Evolutionary conservation across 2,113 vertebrate genomes (phyloP).

Genomic region (Lanius ludovicianus): DNA sequence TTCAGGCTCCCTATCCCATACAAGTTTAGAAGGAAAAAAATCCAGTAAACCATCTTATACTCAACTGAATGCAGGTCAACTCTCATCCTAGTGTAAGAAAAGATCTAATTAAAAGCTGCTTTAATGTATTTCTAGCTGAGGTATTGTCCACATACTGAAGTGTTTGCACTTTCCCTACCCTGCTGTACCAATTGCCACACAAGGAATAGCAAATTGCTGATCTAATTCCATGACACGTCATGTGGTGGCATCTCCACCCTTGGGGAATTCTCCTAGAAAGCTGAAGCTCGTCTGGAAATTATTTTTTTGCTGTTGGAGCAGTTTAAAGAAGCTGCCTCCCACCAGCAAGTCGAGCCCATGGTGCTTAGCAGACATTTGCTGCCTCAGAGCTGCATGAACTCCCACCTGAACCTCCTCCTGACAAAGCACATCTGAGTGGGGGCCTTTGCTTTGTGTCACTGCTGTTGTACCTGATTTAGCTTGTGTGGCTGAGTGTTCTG

Average conservation of each 20-base stretch:
- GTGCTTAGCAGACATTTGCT: neutral
- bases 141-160: neutral
- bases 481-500: neutral
- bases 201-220: neutral
- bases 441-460: rapidly evolving
- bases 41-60: neutral
- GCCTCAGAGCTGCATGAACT: neutral
- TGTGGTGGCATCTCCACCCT: neutral
- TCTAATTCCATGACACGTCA: neutral
- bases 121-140: neutral
- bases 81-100: neutral
- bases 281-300: neutral
- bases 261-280: neutral
- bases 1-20: neutral
- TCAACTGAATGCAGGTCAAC: neutral
- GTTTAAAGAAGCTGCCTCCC: neutral
- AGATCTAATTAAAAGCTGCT: neutral
- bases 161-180: neutral
- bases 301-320: neutral
- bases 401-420: neutral
- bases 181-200: neutral
- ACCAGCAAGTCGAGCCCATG: rapidly evolving
- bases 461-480: neutral
- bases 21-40: neutral
- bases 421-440: neutral